Conservation (phyloP, 2,797 vertebrate genomes). For the Ispidina picta region DNA sequence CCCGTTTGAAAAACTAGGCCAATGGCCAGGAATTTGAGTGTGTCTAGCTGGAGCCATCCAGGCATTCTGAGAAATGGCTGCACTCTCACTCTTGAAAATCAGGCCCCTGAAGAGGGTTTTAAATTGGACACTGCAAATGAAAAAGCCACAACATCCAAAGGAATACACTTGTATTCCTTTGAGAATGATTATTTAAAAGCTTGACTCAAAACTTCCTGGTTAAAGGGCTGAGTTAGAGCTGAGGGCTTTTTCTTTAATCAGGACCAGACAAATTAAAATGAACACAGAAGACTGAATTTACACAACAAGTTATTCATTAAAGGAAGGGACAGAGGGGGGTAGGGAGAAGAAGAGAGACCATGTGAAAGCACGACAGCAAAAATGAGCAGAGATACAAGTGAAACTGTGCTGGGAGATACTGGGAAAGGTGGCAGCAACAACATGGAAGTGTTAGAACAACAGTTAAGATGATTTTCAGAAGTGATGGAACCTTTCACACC, state of each 20-base stretch:
- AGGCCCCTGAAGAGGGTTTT: not conserved
- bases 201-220: not conserved
- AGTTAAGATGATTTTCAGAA: not conserved
- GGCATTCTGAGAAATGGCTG: not conserved
- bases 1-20: not conserved
- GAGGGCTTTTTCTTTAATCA: constrained; percentile 1
- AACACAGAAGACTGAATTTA: constrained; percentile 55
- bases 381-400: not conserved
- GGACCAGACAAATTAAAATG: constrained; percentile 50
- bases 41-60: not conserved
- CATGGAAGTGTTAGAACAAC: not conserved
- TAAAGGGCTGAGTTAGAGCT: not conserved
- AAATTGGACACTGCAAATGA: not conserved
- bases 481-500: not conserved
- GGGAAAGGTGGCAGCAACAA: not conserved
- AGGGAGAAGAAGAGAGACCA: not conserved
- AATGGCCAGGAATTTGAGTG: not conserved
- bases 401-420: not conserved
- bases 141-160: not conserved
- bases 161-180: not conserved
- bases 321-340: not conserved
- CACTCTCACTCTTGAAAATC: not conserved
- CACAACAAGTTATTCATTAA: constrained; percentile 53
- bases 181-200: not conserved
- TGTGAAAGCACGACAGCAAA: not conserved